phyloP scores from a whole-genome alignment of 2,113 vertebrate genomes.

The Saguinus midas region DNA sequence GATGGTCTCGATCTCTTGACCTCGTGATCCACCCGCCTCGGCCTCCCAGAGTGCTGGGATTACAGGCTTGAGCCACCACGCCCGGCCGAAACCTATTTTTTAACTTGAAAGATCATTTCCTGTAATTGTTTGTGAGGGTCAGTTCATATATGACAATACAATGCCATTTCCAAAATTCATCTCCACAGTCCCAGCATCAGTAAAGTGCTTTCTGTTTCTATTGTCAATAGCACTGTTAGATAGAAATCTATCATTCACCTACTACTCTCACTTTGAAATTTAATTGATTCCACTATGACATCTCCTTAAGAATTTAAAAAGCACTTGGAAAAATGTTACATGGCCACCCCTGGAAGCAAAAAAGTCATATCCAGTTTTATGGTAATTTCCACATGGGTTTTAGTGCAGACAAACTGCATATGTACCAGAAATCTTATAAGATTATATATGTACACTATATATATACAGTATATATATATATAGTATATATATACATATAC shows the following conservation, averaged over 20 bases:
- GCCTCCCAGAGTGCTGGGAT: too few species aligned
- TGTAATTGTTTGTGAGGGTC: constrained; percentile 64
- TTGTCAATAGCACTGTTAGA: constrained; percentile 75
- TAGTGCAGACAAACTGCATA: constrained; percentile 72
- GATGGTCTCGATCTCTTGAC: too few species aligned
- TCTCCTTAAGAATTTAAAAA: constrained; percentile 75
- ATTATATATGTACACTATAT: too few species aligned
- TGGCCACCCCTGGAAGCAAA: constrained; percentile 64
- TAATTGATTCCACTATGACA: constrained; percentile 71
- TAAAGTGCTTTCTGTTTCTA: constrained; percentile 72
- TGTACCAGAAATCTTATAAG: constrained; percentile 56
- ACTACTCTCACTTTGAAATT: constrained; percentile 76
- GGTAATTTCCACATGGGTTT: constrained; percentile 74
- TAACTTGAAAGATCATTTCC: constrained; percentile 60
- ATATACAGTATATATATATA: too few species aligned
- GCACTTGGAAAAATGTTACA: constrained; percentile 63
- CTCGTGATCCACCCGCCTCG: too few species aligned
- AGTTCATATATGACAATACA: constrained; percentile 41
- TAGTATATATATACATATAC: too few species aligned
- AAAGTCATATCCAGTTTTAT: constrained; percentile 74
- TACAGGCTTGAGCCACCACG: too few species aligned
- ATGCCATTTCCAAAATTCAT: constrained; percentile 71
- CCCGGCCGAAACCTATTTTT: constrained; percentile 11
- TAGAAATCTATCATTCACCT: constrained; percentile 78
- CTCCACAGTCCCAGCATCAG: constrained; percentile 48